Base-by-base conservation (phyloP, 2,113 vertebrate genomes). In the Perccottus glenii region DNA sequence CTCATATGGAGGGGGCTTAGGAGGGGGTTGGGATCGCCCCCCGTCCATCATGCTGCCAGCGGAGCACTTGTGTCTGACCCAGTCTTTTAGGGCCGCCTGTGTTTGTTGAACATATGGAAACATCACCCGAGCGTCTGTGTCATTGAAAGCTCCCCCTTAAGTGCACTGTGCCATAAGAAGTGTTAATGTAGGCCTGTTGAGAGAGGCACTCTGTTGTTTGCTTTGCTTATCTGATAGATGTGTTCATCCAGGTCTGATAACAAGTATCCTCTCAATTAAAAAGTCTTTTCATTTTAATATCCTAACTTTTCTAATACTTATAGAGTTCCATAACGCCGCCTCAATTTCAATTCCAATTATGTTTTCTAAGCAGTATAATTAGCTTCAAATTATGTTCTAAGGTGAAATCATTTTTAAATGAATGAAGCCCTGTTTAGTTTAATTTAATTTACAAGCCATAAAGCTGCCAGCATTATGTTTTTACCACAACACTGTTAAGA, bases 71-170 rank as follows among this genome's bases (percentile, higher is more conserved):
- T 64, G 72, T 77, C 60, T 79, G 72, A 69, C 52, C 67, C 51
- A 63, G 48, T 53, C 64, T 45, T 46, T 9, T 10, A 0, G 45
- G 68, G 61, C 53, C 52, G 59, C 65, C 65, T 50, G 58, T 90
- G 85, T 92, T 90, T 89, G 74, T 88, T 87, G 80, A 92, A 89
- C 82, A 78, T 75, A 52, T 78, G 84, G 78, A 87, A 89, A 90
- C 71, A 81, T 86, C 86, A 76, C 45, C 43, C 15, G 53, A 59
- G 70, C 64, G 70, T 50, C 48, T 69, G 62, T 86, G 82, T 79
- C 84, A 83, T 82, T 75, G 69, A 82, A 79, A 68, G 63, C 84
- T 83, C 67, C 61, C 77, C 78, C 70, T 71, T 47, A 78, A 82
- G 83, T 75, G 65, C 76, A 51, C 62, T 36, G 55, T 80, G 81